Evolutionary conservation across 1,140 invertebrate genomes (phyloP), one percentile per base, ranked within the genome.

Genomic region (Phenacoccus solenopsis): DNA sequence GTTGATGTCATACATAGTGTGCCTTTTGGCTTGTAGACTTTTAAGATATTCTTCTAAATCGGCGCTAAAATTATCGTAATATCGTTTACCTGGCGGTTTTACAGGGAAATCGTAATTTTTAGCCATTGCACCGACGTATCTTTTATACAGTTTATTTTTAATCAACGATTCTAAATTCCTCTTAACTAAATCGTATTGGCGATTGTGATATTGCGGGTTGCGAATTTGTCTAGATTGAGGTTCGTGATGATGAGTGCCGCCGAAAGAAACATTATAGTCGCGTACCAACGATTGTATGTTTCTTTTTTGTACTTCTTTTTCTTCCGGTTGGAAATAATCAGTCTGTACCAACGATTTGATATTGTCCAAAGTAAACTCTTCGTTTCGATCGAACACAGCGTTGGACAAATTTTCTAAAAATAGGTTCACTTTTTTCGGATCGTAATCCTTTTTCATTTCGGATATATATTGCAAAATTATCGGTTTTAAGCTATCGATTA

Each of bases 101-200:
- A 28, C 21, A 2, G 73, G 73, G 30, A 70, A 72, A 56, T 71
- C 69, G 25, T 57, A 25, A 49, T 73, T 73, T 64, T 69, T 72
- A 2, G 73, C 73, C 1, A 73, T 30, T 0, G 73, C 67, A 0
- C 69, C 72, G 1, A 74, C 28, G 27, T 74, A 72, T 24, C 72
- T 25, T 56, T 74, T 74, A 21, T 74, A 70, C 13, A 22, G 24
- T 20, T 67, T 67, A 20, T 68, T 70, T 1, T 69, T 70, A 30
- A 72, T 70, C 1, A 72, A 72, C 13, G 72, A 72, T 7, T 70
- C 72, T n/a, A 70, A 69, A 56, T 71, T 73, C n/a, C 35, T 68
- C 22, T 71, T 61, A 21, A 73, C 64, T 3, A 70, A 59, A 10
- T 68, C 70, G 35, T 64, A 59, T 13, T 74, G 70, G 49, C 67